Evolutionary conservation across 1,140 invertebrate genomes (phyloP).

Genomic region (Cherax quadricarinatus): DNA sequence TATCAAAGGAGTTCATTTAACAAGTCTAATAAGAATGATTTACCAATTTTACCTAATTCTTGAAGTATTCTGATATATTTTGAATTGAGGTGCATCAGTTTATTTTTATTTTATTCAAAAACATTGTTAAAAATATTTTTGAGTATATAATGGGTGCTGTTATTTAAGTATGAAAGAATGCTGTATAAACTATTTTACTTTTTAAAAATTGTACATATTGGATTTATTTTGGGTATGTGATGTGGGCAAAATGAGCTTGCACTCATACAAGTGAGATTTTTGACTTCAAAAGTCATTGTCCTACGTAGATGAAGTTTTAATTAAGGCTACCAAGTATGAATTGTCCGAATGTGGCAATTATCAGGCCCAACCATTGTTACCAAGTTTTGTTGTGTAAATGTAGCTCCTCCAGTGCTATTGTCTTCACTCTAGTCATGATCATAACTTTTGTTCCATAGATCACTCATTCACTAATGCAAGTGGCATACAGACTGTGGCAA

Average conservation of each 20-base stretch:
- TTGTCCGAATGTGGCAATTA: background rate
- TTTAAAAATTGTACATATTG: background rate
- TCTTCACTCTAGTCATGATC: slow-evolving; percentile 41
- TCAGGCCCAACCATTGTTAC: background rate
- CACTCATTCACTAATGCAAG: background rate
- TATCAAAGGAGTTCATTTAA: background rate
- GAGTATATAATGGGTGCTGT: background rate
- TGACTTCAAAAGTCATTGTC: background rate
- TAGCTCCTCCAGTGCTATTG: slow-evolving; percentile 26
- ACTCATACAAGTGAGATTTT: background rate
- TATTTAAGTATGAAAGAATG: background rate
- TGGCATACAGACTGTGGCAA: slow-evolving; percentile 2
- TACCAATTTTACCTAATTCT: background rate
- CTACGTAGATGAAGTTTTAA: no score
- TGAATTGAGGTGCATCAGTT: no score
- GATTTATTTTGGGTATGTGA: background rate
- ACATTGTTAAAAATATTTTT: background rate
- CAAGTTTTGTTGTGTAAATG: slow-evolving; percentile 3
- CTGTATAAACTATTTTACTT: background rate
- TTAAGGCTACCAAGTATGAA: no score
- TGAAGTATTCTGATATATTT: no score
- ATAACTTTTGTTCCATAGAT: background rate
- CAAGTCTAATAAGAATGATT: background rate
- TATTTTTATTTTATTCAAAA: background rate
- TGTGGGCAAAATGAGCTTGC: background rate